Evolutionary conservation across 2,888 invertebrate genomes (phyloP).

Genomic region (Liodrosophila aerea): DNA sequence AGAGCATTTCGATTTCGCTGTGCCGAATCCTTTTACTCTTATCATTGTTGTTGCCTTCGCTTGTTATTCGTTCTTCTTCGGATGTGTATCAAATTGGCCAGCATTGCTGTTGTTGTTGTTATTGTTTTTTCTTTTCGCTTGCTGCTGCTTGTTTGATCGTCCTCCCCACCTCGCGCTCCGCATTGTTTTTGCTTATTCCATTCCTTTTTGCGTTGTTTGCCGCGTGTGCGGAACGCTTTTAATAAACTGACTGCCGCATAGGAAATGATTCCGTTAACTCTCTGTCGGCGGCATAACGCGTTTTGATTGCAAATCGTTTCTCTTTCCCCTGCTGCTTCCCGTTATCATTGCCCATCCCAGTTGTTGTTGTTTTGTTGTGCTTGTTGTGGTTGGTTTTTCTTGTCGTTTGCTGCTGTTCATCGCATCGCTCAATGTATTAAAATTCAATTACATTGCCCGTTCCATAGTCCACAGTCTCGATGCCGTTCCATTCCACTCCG

Average conservation of each 20-base stretch:
- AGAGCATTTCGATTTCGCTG: slow-evolving; percentile 7
- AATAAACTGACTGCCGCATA: slow-evolving; percentile 67
- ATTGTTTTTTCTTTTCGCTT: slow-evolving; percentile 11
- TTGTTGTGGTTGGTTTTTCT: slow-evolving; percentile 1
- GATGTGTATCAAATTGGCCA: slow-evolving; percentile 49
- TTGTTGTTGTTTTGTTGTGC: slow-evolving; percentile 9
- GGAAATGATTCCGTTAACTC: slow-evolving; percentile 60
- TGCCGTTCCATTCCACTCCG: slow-evolving; percentile 2
- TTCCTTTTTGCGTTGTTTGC: slow-evolving; percentile 4
- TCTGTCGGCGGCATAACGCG: slow-evolving; percentile 43
- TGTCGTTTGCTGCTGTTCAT: not conserved
- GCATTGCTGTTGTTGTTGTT: slow-evolving; percentile 32
- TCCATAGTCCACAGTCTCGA: not conserved
- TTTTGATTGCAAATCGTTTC: slow-evolving; percentile 41
- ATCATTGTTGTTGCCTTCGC: not conserved
- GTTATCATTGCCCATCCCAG: slow-evolving; percentile 2
- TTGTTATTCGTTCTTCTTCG: slow-evolving; percentile 6
- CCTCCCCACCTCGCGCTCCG: slow-evolving; percentile 11
- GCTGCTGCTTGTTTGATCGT: slow-evolving; percentile 35
- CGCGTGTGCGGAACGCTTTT: slow-evolving; percentile 43
- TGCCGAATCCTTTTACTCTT: not conserved
- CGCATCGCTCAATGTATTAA: slow-evolving; percentile 31
- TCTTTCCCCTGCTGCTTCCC: no score
- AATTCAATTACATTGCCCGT: slow-evolving; percentile 56
- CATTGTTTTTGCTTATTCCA: slow-evolving; percentile 44